phyloP scores from a whole-genome alignment of 2,888 invertebrate genomes.

The Ceriagrion tenellum region DNA sequence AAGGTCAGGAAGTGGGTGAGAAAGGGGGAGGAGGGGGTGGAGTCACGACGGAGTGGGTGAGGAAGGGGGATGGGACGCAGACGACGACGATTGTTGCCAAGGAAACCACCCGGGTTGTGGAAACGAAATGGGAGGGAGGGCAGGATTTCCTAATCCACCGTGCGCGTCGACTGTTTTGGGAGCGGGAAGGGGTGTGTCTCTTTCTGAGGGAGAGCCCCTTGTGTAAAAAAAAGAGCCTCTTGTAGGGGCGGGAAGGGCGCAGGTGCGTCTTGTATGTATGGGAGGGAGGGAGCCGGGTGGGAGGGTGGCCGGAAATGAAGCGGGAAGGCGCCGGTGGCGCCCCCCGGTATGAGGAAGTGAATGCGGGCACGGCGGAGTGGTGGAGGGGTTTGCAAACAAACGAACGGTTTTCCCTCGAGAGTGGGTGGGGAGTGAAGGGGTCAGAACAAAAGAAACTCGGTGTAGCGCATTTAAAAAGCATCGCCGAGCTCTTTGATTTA shows the following conservation, averaged over 20 bases:
- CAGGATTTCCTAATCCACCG: conserved; percentile 50
- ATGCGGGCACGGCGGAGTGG: neutral
- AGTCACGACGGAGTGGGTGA: neutral
- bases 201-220: too few species aligned
- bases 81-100: neutral
- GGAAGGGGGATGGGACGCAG: neutral
- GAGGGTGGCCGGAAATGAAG: neutral
- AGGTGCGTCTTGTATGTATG: neutral
- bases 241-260: too few species aligned
- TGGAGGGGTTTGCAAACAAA: neutral
- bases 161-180: neutral
- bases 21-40: neutral
- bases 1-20: neutral
- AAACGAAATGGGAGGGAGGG: neutral
- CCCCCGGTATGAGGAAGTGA: neutral
- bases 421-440: too few species aligned
- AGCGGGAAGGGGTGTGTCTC: too few species aligned
- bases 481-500: neutral
- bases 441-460: neutral
- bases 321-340: neutral
- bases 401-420: neutral
- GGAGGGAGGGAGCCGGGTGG: too few species aligned
- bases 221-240: too few species aligned
- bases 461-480: neutral
- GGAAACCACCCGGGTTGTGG: conserved; percentile 17